These are phyloP conservation scores for Coecobrya sp. DNA, from an alignment of 2,888 invertebrate species.

Conservation along the genomic window DNA sequence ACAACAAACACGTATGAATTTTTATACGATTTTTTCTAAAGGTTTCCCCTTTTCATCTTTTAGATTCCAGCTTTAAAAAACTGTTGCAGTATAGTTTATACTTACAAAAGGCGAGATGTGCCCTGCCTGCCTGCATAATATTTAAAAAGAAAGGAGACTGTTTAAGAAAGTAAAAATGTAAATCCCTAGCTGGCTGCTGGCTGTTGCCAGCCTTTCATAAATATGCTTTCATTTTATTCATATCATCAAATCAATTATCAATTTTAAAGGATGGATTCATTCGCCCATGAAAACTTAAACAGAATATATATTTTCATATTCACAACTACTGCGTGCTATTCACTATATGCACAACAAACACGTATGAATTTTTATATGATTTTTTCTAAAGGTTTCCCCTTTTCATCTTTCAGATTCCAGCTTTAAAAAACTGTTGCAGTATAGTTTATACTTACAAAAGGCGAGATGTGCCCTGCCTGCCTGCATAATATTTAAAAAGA, in stretches of 20 bases:
- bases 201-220: conserved; percentile 46
- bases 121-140: conserved; percentile 25
- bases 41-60: conserved; percentile 63
- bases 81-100: conserved; percentile 32
- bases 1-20: conserved; percentile 41
- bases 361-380: conserved; percentile 31
- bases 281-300: conserved; percentile 72
- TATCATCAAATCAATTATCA: conserved; percentile 75
- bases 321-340: conserved; percentile 12
- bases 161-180: conserved; percentile 48
- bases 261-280: conserved; percentile 69
- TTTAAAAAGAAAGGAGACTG: background rate
- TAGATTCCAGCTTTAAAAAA: conserved; percentile 45
- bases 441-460: conserved; percentile 15
- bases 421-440: conserved; percentile 58
- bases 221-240: conserved; percentile 66
- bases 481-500: background rate
- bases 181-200: conserved; percentile 41
- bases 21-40: background rate
- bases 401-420: conserved; percentile 58
- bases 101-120: conserved; percentile 21
- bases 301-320: conserved; percentile 66
- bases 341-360: conserved; percentile 4
- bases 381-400: conserved; percentile 33
- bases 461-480: conserved; percentile 26